phyloP scores from a whole-genome alignment of 2,113 vertebrate genomes.

The Cyprinodon brontotheroides region DNA sequence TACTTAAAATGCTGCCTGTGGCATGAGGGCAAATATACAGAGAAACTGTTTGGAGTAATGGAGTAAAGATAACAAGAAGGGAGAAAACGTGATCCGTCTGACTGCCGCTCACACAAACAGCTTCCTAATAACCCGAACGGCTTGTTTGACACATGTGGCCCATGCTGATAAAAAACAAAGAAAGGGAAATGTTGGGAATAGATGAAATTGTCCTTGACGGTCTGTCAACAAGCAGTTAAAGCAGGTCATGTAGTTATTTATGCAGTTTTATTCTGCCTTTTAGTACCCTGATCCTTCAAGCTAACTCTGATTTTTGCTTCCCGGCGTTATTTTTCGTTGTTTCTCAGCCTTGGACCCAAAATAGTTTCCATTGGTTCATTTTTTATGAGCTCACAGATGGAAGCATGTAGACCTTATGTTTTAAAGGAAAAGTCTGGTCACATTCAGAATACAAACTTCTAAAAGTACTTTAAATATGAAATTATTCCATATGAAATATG shows the following conservation, averaged over 20 bases:
- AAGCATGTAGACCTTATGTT: not conserved
- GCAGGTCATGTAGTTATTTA: not conserved
- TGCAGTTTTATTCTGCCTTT: conserved; percentile 33
- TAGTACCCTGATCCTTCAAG: conserved; percentile 22
- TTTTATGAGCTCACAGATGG: conserved; percentile 19
- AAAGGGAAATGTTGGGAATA: conserved; percentile 17
- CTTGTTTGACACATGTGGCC: conserved; percentile 26
- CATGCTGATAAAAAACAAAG: not conserved
- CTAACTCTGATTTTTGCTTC: conserved; percentile 40
- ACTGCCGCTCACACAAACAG: conserved; percentile 30
- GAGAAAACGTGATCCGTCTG: conserved; percentile 27
- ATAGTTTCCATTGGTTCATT: conserved; percentile 36
- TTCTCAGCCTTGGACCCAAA: conserved; percentile 19
- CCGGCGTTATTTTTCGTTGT: not conserved
- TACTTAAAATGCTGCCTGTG: conserved; percentile 22
- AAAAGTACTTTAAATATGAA: too few relatives aligned
- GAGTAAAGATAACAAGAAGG: conserved; percentile 28
- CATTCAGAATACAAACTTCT: too few relatives aligned
- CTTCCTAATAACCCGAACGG: conserved; percentile 29
- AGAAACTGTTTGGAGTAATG: conserved; percentile 36
- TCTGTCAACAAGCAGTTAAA: conserved; percentile 20
- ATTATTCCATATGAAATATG: too few relatives aligned
- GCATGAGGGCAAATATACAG: conserved; percentile 30
- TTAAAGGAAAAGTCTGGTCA: too few relatives aligned
- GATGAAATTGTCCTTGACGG: conserved; percentile 55